A percentile compares a stretch with the other conserved stretches of the same genome.
Conservation (phyloP, 2,797 vertebrate genomes). For the Morus bassanus region DNA sequence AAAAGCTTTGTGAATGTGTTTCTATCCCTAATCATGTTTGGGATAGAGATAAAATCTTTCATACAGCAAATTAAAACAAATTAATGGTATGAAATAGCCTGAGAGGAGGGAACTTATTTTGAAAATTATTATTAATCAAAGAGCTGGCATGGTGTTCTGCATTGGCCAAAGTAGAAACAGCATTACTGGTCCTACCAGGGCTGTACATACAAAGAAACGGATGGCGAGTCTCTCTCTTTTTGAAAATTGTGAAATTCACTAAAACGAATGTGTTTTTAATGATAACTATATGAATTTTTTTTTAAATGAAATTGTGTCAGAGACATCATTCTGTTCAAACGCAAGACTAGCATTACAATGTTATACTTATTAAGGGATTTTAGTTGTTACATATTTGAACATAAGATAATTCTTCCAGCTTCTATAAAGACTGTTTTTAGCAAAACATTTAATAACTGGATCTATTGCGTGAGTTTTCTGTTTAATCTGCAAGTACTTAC, state of each 20-base stretch:
- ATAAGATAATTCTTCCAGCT: not conserved
- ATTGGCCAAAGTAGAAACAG: not conserved
- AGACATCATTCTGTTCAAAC: not conserved
- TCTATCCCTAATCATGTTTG: not conserved
- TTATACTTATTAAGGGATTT: not conserved
- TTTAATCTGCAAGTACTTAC: not conserved
- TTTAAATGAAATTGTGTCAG: not conserved
- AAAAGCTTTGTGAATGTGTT: not conserved
- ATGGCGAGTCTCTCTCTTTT: not conserved
- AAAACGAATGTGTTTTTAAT: not conserved
- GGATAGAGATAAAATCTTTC: not conserved
- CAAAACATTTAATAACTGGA: not conserved
- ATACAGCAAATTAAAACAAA: conserved; percentile 2
- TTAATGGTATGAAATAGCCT: not conserved
- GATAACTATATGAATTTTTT: not conserved
- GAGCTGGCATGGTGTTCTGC: not conserved
- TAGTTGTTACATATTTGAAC: not conserved
- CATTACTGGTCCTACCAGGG: not conserved
- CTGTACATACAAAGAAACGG: not conserved
- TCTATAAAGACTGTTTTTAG: not conserved
- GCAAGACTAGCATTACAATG: not conserved
- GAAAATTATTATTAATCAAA: not conserved
- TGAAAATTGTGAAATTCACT: not conserved
- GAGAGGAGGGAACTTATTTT: not conserved
- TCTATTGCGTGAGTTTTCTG: not conserved